Evolutionary conservation across 2,797 vertebrate genomes (phyloP), one percentile per base, ranked within the genome.

Genomic region (Myotis findleyi): DNA sequence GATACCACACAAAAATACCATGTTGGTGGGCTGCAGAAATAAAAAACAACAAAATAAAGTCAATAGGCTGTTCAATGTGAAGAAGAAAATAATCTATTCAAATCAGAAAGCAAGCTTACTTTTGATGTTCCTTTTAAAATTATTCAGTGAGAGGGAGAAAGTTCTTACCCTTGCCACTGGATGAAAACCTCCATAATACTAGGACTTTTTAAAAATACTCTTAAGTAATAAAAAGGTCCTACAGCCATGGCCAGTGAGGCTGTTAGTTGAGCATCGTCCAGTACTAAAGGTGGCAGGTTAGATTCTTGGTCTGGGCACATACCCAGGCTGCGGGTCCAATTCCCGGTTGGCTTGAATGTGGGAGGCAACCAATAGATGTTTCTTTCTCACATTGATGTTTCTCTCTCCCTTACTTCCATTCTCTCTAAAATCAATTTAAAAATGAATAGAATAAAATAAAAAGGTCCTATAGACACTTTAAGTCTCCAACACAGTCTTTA

Each of bases 51-150:
- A 79, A 69, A 79, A 59, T 49, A 21, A 95, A 79, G 44, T 71
- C 21, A 51, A 77, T 12, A 41, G 44, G 18, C 66, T 75, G 53
- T 72, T 94, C 68, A n/a, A 13, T 92, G 36, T 75, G 21, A 95
- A 79, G 73, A 72, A 89, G 55, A 95, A 96, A 71, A 72, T 36
- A 55, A 75, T 79, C 16, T 72, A 25, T 38, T 84, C 51, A 89
- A 93, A 89, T 17, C 10, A 77, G 76, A 88, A 79, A 73, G 27
- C 57, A 95, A 80, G 14, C 82, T 76, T 68, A 23, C 14, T 82
- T 90, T 80, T 38, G 21, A 87, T 53, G 1, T 33, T 41, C 33
- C 68, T 91, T 91, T 91, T 69, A 83, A 82, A 57, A 91, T 76
- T 76, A 51, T 77, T 95, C 41, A 44, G 64, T 83, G 77, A 64